Base-by-base conservation (phyloP, 2,797 vertebrate species). In the Cossypha polioptera region DNA sequence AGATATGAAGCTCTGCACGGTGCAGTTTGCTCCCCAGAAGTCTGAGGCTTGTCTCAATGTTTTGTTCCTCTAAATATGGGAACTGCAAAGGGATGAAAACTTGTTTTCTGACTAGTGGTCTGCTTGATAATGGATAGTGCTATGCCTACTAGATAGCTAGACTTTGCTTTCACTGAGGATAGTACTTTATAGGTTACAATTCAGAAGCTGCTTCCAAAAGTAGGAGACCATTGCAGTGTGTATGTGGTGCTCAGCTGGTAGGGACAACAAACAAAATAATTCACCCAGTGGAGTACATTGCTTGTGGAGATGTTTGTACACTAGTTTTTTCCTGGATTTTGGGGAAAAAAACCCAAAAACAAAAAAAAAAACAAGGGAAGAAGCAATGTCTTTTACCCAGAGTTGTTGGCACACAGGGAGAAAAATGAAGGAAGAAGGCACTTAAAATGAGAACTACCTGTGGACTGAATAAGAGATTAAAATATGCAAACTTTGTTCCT, bases 261-360 rank as follows among this genome's bases (percentile, higher is more conserved):
- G 25, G 67, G 36, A 7, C 25, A 66, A 14, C 0, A 4, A 65
- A 29, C 21, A 16, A 57, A 83, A 12, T 20, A 50, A 35, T 42
- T 84, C 19, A 38, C 16, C 11, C 9, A 38, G 36, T 48, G 11
- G 11, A 5, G 4, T 54, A 2, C 59, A 4, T 36, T 0, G 1
- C 24, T 77, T 48, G 3, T 29, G 6, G 20, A 24, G 35, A 9
- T 63, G 26, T 13, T 26, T 59, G 15, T 61, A n/a, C 1, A 15
- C 12, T 7, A 35, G 1, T 4, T 65, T 22, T 45, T 75, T 36
- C 3, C 10, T 36, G 17, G 31, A 4, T 57, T 33, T 43, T 33
- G 15, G 9, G 4, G 21, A n/a, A 48, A n/a, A 48, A 26, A 48
- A 25, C 14, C 45, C 14, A 26, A 26, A 22, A 3, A 28, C 5